phyloP scores from a whole-genome alignment of 2,113 vertebrate genomes.

The Leiothrix lutea region DNA sequence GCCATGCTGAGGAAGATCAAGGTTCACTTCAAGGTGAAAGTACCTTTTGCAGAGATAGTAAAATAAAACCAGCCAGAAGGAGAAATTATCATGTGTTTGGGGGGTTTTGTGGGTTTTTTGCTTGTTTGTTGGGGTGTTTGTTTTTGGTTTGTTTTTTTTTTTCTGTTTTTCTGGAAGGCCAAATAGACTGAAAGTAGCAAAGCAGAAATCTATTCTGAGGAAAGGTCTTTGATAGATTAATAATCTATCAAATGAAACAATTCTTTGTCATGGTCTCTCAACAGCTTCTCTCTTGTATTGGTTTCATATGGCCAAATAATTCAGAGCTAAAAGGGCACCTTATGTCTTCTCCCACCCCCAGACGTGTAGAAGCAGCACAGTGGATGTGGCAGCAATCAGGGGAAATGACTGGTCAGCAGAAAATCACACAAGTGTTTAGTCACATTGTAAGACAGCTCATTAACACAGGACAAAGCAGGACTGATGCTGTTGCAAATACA shows the following conservation, averaged over 20 bases:
- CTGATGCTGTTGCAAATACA: background rate
- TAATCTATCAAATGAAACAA: background rate
- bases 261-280: background rate
- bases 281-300: background rate
- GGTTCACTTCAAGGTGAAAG: background rate
- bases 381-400: background rate
- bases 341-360: background rate
- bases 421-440: constrained; percentile 8
- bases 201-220: background rate
- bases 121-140: background rate
- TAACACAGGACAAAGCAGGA: constrained; percentile 25
- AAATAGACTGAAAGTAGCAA: background rate
- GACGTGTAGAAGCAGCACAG: background rate
- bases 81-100: background rate
- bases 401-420: constrained; percentile 24
- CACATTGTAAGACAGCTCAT: constrained; percentile 29
- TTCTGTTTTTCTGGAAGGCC: background rate
- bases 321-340: background rate
- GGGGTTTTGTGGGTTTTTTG: background rate
- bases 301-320: background rate
- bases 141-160: background rate
- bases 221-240: background rate
- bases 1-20: background rate
- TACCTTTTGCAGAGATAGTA: background rate
- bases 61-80: background rate